phyloP scores from a whole-genome alignment of 2,888 invertebrate genomes.

The Archips crataeganus region DNA sequence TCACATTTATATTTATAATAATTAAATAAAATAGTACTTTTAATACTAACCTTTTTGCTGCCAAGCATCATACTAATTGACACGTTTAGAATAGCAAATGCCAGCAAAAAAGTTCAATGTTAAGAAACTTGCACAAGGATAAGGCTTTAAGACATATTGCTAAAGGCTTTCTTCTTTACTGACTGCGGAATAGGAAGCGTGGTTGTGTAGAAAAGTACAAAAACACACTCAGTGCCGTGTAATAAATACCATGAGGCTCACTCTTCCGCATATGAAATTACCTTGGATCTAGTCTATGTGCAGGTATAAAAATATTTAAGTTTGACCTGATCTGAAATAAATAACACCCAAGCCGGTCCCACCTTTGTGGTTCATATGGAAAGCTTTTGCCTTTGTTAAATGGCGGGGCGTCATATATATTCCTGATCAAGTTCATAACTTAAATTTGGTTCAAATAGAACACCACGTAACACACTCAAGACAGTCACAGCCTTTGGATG shows the following conservation, averaged over 20 bases:
- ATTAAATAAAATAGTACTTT: background rate
- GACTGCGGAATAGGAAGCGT: background rate
- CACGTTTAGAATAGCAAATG: background rate
- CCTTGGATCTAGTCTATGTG: background rate
- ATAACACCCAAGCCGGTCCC: background rate
- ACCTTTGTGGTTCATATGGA: too few relatives aligned
- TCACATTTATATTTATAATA: constrained; percentile 5
- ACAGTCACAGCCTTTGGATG: background rate
- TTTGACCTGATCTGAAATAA: background rate
- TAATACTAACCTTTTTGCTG: constrained; percentile 7
- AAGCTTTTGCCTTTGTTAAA: too few relatives aligned
- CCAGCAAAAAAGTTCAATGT: background rate
- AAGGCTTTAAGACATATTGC: background rate
- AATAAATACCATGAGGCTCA: background rate
- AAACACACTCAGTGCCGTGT: background rate
- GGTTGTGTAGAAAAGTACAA: background rate
- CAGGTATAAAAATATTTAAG: background rate
- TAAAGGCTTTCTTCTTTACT: background rate
- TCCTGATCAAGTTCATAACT: background rate
- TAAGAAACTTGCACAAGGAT: background rate
- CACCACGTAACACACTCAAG: background rate
- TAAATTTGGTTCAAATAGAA: background rate
- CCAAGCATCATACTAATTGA: background rate
- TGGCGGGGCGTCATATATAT: background rate
- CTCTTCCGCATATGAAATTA: background rate